phyloP scores from a whole-genome alignment of 2,888 invertebrate genomes.

The Andrena marginata region DNA sequence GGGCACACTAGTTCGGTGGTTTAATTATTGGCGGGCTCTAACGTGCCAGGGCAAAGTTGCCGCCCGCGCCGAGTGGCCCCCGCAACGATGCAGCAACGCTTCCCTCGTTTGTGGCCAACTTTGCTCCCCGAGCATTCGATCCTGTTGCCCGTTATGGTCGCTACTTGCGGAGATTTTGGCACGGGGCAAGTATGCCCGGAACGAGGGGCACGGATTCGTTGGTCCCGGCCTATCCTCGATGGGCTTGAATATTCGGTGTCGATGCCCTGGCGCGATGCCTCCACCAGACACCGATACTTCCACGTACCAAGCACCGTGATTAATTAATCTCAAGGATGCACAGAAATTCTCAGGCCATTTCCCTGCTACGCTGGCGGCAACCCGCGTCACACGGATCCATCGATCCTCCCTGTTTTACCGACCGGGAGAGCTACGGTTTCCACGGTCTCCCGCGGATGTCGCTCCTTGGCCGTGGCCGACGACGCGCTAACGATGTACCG shows the following conservation, averaged over 20 bases:
- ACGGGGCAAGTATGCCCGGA: background rate
- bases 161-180: constrained; percentile 15
- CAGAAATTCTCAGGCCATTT: background rate
- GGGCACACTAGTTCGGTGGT: constrained; percentile 42
- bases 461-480: constrained; percentile 18
- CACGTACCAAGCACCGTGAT: background rate
- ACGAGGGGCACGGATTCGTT: constrained; percentile 12
- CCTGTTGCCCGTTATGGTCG: background rate
- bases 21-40: constrained; percentile 55
- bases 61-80: background rate
- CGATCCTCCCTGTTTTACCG: constrained; percentile 66
- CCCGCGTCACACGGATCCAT: constrained; percentile 25
- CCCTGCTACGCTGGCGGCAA: background rate
- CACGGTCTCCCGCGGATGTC: constrained; percentile 48
- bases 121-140: constrained; percentile 10
- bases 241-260: background rate
- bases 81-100: background rate
- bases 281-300: background rate
- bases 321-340: background rate
- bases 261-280: background rate
- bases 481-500: constrained; percentile 11
- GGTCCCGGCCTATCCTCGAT: background rate
- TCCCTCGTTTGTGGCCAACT: constrained; percentile 26
- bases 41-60: background rate
- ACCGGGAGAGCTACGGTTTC: constrained; percentile 25